Base-by-base conservation (phyloP, 2,113 vertebrate genomes). In the Platanista minor region DNA sequence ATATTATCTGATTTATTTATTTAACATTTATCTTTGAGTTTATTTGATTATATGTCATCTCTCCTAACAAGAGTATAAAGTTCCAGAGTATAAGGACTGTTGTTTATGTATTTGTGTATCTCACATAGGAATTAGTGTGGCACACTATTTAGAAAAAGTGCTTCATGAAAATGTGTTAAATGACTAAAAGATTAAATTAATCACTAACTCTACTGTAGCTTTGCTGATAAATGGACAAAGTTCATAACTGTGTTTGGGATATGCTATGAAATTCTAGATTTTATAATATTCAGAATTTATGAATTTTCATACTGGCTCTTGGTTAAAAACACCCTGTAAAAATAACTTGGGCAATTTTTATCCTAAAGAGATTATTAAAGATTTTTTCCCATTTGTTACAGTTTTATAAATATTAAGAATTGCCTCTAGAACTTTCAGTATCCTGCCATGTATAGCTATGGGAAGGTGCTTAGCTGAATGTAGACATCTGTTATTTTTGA, bases 351-450 rank as follows among this genome's bases (percentile, higher is more conserved):
- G 33, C 5, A 94, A 23, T 12, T 75, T 91, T 87, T 88, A 91
- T 27, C 36, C 75, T 85, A 69, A 91, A 85, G n/a, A 64, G 39
- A 95, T 87, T 91, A 85, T 75, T 81, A 71, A 62, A 21, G 6
- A 21, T 36, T 52, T 57, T 64, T 75, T 72, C 31, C 6, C 11
- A n/a, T 62, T 67, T 77, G n/a, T 77, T 83, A 25, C 15, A 75
- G 6, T 80, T 95, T 93, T 75, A 93, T 91, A 36, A 33, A 72
- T 95, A 85, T 95, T 96, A 29, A 97, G 23, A 93, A 77, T 91
- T 95, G 31, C 43, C 49, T 96, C 39, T 84, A 85, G 57, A 96
- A 81, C 36, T 84, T 93, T 82, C 41, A 85, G 2, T 85, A 94
- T 89, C 8, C 18, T 83, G n/a, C 13, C 59, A 41, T 88, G 29